Percentiles rank a stretch among this genome's conserved stretches.
Evolutionary conservation across 2,888 invertebrate genomes (phyloP).

Genomic region (Drosophila falleni): DNA sequence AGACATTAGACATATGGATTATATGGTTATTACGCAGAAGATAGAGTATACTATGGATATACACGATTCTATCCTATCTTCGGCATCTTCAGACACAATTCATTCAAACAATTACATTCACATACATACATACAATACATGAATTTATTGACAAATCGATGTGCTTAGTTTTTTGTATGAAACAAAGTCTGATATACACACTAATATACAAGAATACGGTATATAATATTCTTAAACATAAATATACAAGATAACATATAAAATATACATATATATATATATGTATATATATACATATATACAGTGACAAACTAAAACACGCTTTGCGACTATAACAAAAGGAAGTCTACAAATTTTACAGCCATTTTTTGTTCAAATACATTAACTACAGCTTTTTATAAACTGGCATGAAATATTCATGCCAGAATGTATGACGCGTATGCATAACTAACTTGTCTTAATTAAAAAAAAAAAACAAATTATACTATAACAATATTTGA

Average conservation of each 20-base stretch:
- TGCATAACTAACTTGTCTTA: constrained; percentile 46
- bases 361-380: constrained; percentile 64
- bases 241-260: constrained; percentile 72
- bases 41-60: constrained; percentile 18
- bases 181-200: constrained; percentile 83
- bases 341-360: constrained; percentile 63
- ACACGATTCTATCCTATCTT: constrained; percentile 5
- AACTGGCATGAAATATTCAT: constrained; percentile 31
- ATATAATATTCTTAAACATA: constrained; percentile 79
- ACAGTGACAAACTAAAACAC: constrained; percentile 62
- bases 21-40: constrained; percentile 6
- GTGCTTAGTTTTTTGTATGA: constrained; percentile 82
- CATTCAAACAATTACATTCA: constrained; percentile 33
- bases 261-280: constrained; percentile 37
- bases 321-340: constrained; percentile 60
- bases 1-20: not conserved
- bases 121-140: constrained; percentile 65
- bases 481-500: constrained; percentile 42
- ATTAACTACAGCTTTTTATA: constrained; percentile 65
- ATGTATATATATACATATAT: constrained; percentile 44
- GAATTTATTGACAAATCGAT: constrained; percentile 80
- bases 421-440: constrained; percentile 25
- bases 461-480: constrained; percentile 39
- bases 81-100: constrained; percentile 30
- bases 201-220: constrained; percentile 80